These are phyloP conservation scores for Syngnathus floridae DNA, from an alignment of 2,113 vertebrate species.

Conservation along the genomic window DNA sequence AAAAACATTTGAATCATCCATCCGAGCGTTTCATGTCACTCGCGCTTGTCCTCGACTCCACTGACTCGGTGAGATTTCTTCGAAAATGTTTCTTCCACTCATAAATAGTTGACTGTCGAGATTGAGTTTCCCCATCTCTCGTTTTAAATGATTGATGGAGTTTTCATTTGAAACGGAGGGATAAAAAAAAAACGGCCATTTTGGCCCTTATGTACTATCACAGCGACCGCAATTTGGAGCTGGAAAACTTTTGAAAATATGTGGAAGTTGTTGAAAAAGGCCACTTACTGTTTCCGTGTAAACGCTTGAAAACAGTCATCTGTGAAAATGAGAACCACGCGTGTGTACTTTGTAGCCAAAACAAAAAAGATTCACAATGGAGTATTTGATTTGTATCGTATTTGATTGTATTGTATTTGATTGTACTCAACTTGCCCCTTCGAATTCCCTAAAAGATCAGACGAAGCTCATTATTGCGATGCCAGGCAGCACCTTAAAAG, in stretches of 20 bases:
- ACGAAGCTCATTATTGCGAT: background rate
- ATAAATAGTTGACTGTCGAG: background rate
- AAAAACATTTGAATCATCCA: background rate
- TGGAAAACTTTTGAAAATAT: background rate
- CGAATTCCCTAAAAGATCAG: background rate
- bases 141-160: background rate
- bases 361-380: too few species aligned
- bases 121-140: background rate
- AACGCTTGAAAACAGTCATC: background rate
- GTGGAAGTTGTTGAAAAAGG: background rate
- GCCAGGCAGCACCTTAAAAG: background rate
- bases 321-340: background rate
- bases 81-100: background rate
- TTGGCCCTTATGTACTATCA: background rate
- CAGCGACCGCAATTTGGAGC: constrained; percentile 1
- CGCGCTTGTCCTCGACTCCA: background rate
- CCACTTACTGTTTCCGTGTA: background rate
- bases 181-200: background rate
- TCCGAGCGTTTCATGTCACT: background rate
- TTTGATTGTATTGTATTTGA: background rate
- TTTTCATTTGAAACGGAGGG: background rate
- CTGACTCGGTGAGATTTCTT: too few species aligned
- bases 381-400: background rate
- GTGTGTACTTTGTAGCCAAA: background rate
- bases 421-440: background rate